Conservation (phyloP, 2,113 vertebrate species). For the Ibidorhyncha struthersii region DNA sequence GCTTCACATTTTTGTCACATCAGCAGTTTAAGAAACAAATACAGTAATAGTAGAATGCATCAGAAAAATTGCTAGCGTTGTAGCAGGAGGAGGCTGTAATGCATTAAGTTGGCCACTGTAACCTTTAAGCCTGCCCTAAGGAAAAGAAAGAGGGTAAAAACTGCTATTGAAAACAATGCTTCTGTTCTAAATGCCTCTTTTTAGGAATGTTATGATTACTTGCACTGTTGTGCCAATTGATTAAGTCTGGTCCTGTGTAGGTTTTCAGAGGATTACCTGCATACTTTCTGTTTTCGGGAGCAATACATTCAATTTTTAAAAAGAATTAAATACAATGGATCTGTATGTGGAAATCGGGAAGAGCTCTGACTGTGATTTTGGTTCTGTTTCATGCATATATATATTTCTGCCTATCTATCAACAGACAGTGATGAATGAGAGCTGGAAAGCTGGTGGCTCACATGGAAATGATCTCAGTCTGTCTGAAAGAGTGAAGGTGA, state of each 20-base stretch:
- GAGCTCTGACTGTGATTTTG: background rate
- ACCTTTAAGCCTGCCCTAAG: background rate
- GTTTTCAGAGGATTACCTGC: background rate
- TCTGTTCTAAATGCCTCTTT: background rate
- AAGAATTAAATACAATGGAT: background rate
- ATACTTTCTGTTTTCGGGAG: background rate
- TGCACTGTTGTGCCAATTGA: background rate
- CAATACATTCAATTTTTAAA: background rate
- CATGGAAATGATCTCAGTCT: slow-evolving; percentile 32
- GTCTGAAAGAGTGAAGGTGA: slow-evolving; percentile 67
- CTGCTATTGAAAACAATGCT: background rate
- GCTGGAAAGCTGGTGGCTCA: slow-evolving; percentile 49
- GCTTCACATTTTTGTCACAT: background rate
- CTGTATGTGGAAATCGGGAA: background rate
- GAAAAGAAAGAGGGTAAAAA: background rate
- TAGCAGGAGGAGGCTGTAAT: background rate
- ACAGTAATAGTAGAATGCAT: background rate
- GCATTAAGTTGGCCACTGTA: background rate
- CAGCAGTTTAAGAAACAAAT: background rate
- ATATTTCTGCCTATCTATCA: background rate
- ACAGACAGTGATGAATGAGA: slow-evolving; percentile 55
- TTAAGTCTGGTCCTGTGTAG: background rate
- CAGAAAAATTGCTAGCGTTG: background rate
- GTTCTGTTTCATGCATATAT: background rate
- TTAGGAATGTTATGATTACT: background rate